A percentile compares a stretch with the other conserved stretches of the same genome.
Conservation (phyloP, 2,888 invertebrate species). For the Parnassius orleans region DNA sequence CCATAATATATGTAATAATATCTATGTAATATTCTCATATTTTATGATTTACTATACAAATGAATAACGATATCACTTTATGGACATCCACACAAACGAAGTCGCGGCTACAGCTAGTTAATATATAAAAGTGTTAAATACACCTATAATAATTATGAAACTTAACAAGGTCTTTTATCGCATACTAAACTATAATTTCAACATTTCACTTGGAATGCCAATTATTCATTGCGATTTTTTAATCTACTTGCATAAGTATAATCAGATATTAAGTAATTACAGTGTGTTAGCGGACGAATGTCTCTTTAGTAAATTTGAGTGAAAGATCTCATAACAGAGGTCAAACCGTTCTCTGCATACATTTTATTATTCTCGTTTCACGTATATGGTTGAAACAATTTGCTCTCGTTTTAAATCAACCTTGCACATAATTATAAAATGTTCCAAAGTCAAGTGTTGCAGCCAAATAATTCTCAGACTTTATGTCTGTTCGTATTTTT, state of each 20-base stretch:
- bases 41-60: too few relatives aligned
- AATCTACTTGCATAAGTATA: not conserved
- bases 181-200: not conserved
- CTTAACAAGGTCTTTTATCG: too few relatives aligned
- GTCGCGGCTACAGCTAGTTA: too few relatives aligned
- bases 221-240: not conserved
- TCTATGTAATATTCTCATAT: too few relatives aligned
- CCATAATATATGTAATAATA: too few relatives aligned
- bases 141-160: too few relatives aligned
- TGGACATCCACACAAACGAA: too few relatives aligned
- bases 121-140: too few relatives aligned
- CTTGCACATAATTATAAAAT: constrained; percentile 49
- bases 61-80: too few relatives aligned
- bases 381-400: constrained; percentile 38
- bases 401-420: constrained; percentile 54
- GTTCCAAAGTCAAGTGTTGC: constrained; percentile 40
- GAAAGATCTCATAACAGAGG: constrained; percentile 48
- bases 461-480: constrained; percentile 34
- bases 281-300: constrained; percentile 35
- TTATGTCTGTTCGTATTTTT: constrained; percentile 34
- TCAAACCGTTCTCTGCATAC: constrained; percentile 45
- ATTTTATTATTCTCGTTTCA: constrained; percentile 45
- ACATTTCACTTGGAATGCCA: not conserved
- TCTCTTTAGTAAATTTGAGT: constrained; percentile 36
- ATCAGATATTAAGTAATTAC: constrained; percentile 18